These are phyloP conservation scores for Callinectes sapidus DNA, from an alignment of 2,888 invertebrate genomes.

Conservation along the genomic window DNA sequence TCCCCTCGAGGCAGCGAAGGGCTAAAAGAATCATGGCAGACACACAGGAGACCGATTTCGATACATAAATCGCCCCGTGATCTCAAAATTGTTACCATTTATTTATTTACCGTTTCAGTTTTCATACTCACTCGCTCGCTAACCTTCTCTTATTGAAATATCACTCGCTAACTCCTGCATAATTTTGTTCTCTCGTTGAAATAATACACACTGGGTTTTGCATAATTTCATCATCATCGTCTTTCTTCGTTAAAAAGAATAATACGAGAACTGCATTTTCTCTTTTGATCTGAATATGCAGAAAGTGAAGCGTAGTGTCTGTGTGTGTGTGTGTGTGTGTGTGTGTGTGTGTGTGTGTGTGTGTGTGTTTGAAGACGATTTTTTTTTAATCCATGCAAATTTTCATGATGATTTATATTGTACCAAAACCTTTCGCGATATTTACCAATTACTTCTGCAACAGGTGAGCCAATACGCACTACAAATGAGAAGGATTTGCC, in stretches of 20 bases:
- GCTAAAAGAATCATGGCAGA: constrained; percentile 28
- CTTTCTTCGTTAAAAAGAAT: constrained; percentile 9
- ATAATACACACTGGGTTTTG: neutral
- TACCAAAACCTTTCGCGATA: neutral
- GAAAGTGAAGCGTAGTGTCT: neutral
- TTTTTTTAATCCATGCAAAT: neutral
- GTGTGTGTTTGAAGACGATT: neutral
- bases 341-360: constrained; percentile 25
- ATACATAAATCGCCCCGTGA: constrained; percentile 26
- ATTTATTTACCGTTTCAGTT: constrained; percentile 13
- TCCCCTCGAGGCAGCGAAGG: constrained; percentile 31
- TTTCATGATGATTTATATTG: neutral
- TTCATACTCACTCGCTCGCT: constrained; percentile 9
- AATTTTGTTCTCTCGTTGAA: neutral
- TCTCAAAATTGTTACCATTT: constrained; percentile 28
- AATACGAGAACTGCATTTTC: neutral
- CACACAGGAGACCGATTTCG: constrained; percentile 36
- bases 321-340: constrained; percentile 25
- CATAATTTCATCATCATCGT: constrained; percentile 16
- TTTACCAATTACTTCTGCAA: neutral
- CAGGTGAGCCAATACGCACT: neutral
- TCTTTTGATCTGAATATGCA: neutral
- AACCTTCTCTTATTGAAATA: constrained; percentile 20
- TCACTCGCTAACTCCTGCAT: neutral
- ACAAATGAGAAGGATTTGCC: neutral